Conservation (phyloP, 2,888 invertebrate genomes). For the Piscicola geometra region DNA sequence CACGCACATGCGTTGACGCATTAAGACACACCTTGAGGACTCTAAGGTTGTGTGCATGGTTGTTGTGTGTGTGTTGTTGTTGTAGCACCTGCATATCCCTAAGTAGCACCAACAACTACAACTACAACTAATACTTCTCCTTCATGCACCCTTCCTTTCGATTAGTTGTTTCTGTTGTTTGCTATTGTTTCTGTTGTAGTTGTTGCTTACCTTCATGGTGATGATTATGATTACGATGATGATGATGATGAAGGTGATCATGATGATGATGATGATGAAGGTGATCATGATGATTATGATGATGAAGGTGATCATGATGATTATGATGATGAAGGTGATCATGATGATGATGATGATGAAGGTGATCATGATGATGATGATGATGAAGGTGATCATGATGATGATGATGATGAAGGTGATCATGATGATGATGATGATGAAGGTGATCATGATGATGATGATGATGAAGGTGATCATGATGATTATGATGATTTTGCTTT, state of each 20-base stretch:
- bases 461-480: conserved; percentile 19
- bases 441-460: conserved; percentile 10
- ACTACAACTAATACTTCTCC: too few species aligned
- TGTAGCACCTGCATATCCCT: neutral
- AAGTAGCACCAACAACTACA: too few species aligned
- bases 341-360: conserved; percentile 37
- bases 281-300: conserved; percentile 22
- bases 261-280: conserved; percentile 28
- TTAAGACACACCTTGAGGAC: too few species aligned
- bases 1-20: too few species aligned
- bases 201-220: conserved; percentile 16
- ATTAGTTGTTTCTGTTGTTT: too few species aligned
- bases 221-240: conserved; percentile 15
- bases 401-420: conserved; percentile 20
- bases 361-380: conserved; percentile 29
- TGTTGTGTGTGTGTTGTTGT: conserved; percentile 11
- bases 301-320: conserved; percentile 35
- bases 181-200: neutral
- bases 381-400: conserved; percentile 22
- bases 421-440: conserved; percentile 19
- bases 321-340: conserved; percentile 35
- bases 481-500: conserved; percentile 3
- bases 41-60: too few species aligned
- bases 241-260: conserved; percentile 11
- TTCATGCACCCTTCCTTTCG: too few species aligned